These are phyloP conservation scores for Chaenodraco wilsoni DNA, from an alignment of 2,797 vertebrate species.

Conservation along the genomic window DNA sequence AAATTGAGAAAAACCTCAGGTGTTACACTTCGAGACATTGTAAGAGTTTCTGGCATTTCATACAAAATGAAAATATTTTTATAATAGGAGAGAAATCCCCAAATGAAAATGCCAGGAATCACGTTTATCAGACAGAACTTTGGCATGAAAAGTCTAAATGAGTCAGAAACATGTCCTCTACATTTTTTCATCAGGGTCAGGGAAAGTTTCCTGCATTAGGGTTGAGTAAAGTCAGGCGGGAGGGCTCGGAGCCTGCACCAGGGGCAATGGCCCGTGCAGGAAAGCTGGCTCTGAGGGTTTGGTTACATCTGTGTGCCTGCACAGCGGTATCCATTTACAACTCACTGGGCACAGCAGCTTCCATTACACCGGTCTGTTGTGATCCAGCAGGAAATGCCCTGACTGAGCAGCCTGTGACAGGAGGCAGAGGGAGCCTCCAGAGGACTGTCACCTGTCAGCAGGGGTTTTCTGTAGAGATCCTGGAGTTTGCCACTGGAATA, in stretches of 20 bases:
- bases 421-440: conserved; percentile 39
- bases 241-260: conserved; percentile 27
- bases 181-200: conserved; percentile 43
- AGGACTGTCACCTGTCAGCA: conserved; percentile 29
- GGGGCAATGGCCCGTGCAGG: conserved; percentile 36
- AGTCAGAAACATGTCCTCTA: neutral
- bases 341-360: conserved; percentile 52
- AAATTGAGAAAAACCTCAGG: neutral
- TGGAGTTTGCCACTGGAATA: neutral
- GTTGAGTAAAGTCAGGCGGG: conserved; percentile 15
- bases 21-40: neutral
- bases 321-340: conserved; percentile 70
- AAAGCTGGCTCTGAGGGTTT: conserved; percentile 35
- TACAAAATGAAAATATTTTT: neutral
- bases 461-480: conserved; percentile 12
- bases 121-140: too few relatives aligned
- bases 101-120: neutral
- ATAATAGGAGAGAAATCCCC: neutral
- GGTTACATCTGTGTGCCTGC: conserved; percentile 57
- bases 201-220: conserved; percentile 61
- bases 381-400: conserved; percentile 65
- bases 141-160: too few relatives aligned
- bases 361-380: conserved; percentile 69
- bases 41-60: neutral
- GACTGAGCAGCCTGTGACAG: conserved; percentile 8